Percentiles rank a stretch among this genome's conserved stretches.
Conservation (phyloP, 2,113 vertebrate species). For the Phoenicopterus ruber region DNA sequence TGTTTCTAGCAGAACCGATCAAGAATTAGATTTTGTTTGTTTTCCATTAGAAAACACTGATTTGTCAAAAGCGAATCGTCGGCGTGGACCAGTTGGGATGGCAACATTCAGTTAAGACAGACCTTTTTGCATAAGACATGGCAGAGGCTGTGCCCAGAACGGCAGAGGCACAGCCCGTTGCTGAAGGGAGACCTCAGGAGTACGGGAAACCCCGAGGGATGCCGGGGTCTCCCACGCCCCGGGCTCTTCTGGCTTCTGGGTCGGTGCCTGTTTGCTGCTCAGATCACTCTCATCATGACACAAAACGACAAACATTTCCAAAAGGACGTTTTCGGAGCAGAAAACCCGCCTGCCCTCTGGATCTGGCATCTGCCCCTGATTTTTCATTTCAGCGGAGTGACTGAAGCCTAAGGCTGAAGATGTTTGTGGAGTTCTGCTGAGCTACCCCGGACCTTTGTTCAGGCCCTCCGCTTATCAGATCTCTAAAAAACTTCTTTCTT, state of each 20-base stretch:
- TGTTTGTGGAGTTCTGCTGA: neutral
- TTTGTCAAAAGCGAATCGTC: neutral
- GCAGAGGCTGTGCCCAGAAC: neutral
- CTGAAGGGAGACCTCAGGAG: neutral
- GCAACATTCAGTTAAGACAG: neutral
- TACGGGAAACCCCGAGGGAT: neutral
- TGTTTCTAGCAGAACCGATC: neutral
- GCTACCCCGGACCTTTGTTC: neutral
- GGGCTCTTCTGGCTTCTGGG: neutral
- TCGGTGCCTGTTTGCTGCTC: neutral
- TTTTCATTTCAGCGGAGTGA: neutral
- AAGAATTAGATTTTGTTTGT: neutral
- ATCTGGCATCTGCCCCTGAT: neutral
- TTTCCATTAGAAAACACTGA: neutral
- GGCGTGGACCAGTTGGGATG: accelerated
- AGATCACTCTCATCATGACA: neutral
- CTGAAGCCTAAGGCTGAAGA: neutral
- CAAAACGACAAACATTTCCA: neutral
- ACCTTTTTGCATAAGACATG: neutral
- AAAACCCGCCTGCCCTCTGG: neutral
- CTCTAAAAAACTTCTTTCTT: neutral
- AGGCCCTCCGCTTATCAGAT: neutral
- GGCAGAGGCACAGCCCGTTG: neutral
- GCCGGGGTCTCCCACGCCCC: neutral
- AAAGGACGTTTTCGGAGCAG: neutral